Evolutionary conservation across 2,888 invertebrate genomes (phyloP).

Genomic region (Calameuta pallipes): DNA sequence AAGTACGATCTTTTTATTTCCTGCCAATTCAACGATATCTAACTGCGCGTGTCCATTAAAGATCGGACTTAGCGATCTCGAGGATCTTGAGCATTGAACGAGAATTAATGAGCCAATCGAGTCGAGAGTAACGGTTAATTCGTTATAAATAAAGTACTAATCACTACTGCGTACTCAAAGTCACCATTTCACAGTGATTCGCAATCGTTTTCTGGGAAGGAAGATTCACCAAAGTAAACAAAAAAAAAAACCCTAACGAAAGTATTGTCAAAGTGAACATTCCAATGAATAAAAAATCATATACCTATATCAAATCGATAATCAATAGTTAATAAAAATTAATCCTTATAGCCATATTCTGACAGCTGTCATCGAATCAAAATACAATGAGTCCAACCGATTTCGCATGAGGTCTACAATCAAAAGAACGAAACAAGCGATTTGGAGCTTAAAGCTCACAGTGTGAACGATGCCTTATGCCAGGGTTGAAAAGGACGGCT

Average conservation of each 20-base stretch:
- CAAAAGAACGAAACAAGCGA: neutral
- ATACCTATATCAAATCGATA: neutral
- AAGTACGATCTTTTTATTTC: neutral
- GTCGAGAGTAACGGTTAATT: neutral
- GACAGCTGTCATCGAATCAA: neutral
- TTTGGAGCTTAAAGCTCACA: neutral
- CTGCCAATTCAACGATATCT: neutral
- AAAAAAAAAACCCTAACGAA: neutral
- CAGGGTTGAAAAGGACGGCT: constrained; percentile 9
- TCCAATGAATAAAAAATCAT: neutral
- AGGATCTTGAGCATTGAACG: constrained; percentile 35
- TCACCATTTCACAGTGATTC: neutral
- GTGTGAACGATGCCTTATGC: constrained; percentile 4
- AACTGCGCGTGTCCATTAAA: neutral
- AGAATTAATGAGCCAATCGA: constrained; percentile 39
- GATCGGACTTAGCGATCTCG: neutral
- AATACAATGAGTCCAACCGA: neutral
- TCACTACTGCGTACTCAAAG: neutral
- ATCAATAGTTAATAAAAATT: neutral
- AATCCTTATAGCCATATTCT: neutral
- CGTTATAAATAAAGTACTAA: neutral
- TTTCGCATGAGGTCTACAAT: neutral
- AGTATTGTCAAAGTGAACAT: neutral
- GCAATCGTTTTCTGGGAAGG: neutral
- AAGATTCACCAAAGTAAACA: neutral